These are phyloP conservation scores for Amblyjoppa fuscipennis DNA, from an alignment of 2,888 invertebrate genomes.

Conservation along the genomic window DNA sequence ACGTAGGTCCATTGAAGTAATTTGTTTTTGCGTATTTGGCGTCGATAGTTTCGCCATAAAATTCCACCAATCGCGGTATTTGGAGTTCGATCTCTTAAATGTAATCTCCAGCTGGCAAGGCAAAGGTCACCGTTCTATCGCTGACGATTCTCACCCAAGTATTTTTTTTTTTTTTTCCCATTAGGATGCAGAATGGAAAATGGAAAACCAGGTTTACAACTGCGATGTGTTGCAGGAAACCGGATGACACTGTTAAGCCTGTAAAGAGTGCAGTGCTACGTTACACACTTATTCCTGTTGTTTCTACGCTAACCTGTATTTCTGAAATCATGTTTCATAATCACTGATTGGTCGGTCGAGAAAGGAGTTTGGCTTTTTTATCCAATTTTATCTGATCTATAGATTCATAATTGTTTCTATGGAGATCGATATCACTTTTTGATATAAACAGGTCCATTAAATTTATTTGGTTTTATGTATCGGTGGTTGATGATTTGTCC, in stretches of 20 bases:
- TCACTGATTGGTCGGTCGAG: no score
- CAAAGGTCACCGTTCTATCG: slow-evolving; percentile 9
- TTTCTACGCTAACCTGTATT: slow-evolving; percentile 22
- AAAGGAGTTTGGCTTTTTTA: background rate
- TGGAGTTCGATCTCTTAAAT: background rate
- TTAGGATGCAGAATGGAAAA: slow-evolving; percentile 98
- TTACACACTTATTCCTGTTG: background rate
- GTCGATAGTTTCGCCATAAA: background rate
- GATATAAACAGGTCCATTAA: background rate
- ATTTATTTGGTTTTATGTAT: background rate
- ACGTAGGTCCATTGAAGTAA: background rate
- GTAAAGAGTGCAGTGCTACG: no score
- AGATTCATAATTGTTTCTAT: no score
- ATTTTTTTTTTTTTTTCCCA: slow-evolving; percentile 50
- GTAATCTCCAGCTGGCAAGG: background rate
- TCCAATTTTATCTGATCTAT: background rate
- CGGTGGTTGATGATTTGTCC: background rate
- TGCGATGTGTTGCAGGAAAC: slow-evolving; percentile 99
- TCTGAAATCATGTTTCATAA: background rate
- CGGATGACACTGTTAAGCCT: slow-evolving; percentile 89
- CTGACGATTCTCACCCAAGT: background rate
- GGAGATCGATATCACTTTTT: background rate
- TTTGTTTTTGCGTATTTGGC: background rate
- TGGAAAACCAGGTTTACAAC: slow-evolving; percentile 97
- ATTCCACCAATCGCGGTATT: background rate